phyloP scores from a whole-genome alignment of 2,888 invertebrate genomes.

The Tanypteryx hageni region DNA sequence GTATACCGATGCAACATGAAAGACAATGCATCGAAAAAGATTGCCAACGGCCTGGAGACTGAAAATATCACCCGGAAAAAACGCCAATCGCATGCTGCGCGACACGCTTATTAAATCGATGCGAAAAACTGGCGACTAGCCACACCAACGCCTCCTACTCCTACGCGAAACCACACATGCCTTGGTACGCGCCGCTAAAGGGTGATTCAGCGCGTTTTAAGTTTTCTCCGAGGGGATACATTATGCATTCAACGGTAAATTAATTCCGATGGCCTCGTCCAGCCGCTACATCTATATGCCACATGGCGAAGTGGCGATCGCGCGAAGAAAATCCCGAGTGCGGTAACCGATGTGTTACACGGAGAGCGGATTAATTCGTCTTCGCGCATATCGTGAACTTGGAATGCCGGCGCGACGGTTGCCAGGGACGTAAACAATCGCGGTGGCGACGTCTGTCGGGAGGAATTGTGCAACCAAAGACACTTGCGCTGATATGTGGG shows the following conservation, averaged over 20 bases:
- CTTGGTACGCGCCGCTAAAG: background rate
- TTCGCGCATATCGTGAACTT: background rate
- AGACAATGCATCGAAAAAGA: background rate
- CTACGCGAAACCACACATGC: background rate
- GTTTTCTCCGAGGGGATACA: background rate
- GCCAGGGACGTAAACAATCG: background rate
- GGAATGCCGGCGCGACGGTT: background rate
- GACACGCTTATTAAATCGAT: background rate
- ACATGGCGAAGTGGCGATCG: background rate
- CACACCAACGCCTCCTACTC: background rate
- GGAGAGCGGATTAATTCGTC: background rate
- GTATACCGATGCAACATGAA: no score
- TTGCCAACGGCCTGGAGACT: background rate
- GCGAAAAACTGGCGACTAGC: background rate
- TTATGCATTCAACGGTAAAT: conserved; percentile 8
- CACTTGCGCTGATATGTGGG: background rate
- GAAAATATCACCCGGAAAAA: background rate
- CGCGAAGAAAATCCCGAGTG: background rate
- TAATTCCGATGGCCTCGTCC: background rate
- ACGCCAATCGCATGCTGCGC: background rate
- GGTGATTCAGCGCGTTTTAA: conserved; percentile 19
- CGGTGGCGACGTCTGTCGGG: background rate
- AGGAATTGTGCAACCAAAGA: background rate
- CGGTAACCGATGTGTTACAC: background rate
- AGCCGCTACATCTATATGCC: background rate